Base-by-base conservation (phyloP, 37 sponge, comb jelly and placozoan species). In the Beroe forskalii region DNA sequence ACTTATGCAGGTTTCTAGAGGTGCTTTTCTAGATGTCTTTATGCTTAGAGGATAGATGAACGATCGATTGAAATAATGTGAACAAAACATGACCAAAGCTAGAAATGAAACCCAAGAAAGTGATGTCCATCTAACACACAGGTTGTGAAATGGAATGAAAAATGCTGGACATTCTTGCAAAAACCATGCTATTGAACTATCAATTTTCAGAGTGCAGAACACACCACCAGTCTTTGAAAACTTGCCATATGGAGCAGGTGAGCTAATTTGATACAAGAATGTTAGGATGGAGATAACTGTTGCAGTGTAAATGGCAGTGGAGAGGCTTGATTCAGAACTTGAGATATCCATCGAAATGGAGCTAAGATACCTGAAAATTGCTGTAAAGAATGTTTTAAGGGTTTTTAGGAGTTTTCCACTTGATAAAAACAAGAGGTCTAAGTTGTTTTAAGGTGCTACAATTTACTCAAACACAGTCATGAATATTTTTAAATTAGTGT, bases 161-260 rank as follows among this genome's bases (percentile, higher is more conserved):
- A 98, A 91, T 27, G 95, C 62, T 0, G 99, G 99, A 20, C 86
- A 31, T 75, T 95, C 99, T 89, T 95, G 95, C 23, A 96, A 2
- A 17, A 98, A 32, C 99, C 99, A 98, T 0, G 91, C 92, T 23
- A 96, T 37, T 69, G 40, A 93, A 20, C 92, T 91, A 22, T 92
- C 89, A 37, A 96, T 42, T 67, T 90, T 91, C 41, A 23, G 1
- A 20, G 89, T 37, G 19, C 67, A 89, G 0, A 92, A 37, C 0
- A 91, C 76, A 31, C 89, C 48, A 6, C 60, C 39, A 20, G 91
- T 72, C 22, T 32, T 32, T 0, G 67, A 62, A 33, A 91, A 93
- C 28, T 92, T 66, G 22, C 94, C 94, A 67, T 94, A 94, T 2
- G 94, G 94, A 25, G 92, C 92, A 30, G 67, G 86, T 1, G 8